A percentile compares a stretch with the other conserved stretches of the same genome.
phyloP scores from a whole-genome alignment of 2,888 invertebrate genomes.

The Mactromeris polynyma region DNA sequence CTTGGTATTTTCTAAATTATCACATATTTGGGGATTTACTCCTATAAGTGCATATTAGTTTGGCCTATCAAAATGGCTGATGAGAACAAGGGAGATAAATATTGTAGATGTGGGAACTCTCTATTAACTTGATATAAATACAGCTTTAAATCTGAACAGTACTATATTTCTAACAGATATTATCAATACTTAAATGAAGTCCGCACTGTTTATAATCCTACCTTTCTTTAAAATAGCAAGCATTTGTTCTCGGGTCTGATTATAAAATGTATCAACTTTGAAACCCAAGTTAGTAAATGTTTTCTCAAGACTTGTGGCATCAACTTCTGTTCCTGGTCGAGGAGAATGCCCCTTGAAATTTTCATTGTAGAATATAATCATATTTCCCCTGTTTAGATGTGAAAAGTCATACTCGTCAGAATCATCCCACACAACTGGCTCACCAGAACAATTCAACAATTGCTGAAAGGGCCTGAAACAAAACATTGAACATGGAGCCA shows the following conservation, averaged over 20 bases:
- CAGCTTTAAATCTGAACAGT: too few species aligned
- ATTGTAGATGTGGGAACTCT: too few species aligned
- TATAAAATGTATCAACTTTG: conserved; percentile 91
- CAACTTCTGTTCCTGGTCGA: conserved; percentile 93
- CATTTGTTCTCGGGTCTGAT: conserved; percentile 91
- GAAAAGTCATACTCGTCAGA: conserved; percentile 93
- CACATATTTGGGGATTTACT: too few species aligned
- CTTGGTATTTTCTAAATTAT: too few species aligned
- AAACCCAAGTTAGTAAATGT: conserved; percentile 89
- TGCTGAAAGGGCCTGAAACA: conserved; percentile 34
- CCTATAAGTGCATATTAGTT: too few species aligned
- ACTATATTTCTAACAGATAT: too few species aligned
- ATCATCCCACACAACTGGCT: conserved; percentile 33
- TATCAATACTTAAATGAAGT: too few species aligned
- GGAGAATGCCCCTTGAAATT: conserved; percentile 89
- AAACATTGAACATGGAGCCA: too few species aligned
- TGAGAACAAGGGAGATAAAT: too few species aligned
- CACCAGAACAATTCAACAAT: background rate
- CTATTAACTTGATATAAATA: too few species aligned
- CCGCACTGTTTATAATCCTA: conserved; percentile 75
- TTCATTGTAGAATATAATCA: conserved; percentile 94
- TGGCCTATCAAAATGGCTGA: too few species aligned
- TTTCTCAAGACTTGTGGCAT: conserved; percentile 92
- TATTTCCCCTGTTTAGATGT: conserved; percentile 92
- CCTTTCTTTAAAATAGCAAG: conserved; percentile 90